A percentile compares a stretch with the other conserved stretches of the same genome.
phyloP scores from a whole-genome alignment of 2,888 invertebrate species.

The Pyrgus malvae region DNA sequence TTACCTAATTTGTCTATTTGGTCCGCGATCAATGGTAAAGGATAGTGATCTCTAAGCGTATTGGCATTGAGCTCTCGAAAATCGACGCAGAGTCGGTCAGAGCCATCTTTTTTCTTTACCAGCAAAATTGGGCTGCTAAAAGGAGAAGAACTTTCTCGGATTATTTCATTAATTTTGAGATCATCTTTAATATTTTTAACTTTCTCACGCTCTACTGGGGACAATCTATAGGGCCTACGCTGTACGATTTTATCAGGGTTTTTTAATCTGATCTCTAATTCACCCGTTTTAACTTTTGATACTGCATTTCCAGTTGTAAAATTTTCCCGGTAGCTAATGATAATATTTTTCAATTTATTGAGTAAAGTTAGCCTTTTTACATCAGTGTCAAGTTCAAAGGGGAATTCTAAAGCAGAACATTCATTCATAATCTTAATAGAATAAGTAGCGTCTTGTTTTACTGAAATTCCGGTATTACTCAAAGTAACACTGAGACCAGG shows the following conservation, averaged over 20 bases:
- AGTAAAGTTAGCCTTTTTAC: background rate
- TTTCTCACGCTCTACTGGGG: too few relatives aligned
- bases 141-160: too few relatives aligned
- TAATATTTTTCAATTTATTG: too few relatives aligned
- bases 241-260: too few relatives aligned
- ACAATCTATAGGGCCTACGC: too few relatives aligned
- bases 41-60: conserved; percentile 35
- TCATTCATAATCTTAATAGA: too few relatives aligned
- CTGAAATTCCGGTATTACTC: background rate
- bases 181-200: too few relatives aligned
- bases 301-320: background rate
- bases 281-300: conserved; percentile 11
- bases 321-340: too few relatives aligned
- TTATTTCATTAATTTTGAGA: too few relatives aligned
- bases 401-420: too few relatives aligned
- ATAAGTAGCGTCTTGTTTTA: background rate
- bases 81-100: conserved; percentile 40
- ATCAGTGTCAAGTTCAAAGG: background rate
- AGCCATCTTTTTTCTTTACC: conserved; percentile 40
- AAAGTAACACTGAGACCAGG: background rate
- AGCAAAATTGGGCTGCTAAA: conserved; percentile 41
- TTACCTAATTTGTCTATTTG: conserved; percentile 11
- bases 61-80: conserved; percentile 36
- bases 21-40: conserved; percentile 30
- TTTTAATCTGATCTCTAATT: too few relatives aligned